phyloP scores from a whole-genome alignment of 2,113 vertebrate species.

The Neomonachus schauinslandi region DNA sequence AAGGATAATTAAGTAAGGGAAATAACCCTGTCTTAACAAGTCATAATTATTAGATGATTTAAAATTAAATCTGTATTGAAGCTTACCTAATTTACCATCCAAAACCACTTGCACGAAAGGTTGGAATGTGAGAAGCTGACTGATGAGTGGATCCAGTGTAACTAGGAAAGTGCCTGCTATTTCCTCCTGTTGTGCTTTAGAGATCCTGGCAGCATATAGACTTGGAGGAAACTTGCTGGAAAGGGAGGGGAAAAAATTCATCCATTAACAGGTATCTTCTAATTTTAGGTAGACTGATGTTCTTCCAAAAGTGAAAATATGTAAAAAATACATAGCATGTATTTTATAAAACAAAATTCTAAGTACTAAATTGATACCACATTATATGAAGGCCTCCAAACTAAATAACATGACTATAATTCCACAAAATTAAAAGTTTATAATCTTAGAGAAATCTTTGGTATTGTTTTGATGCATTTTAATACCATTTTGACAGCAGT shows the following conservation, averaged over 20 bases:
- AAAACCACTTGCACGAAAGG: constrained; percentile 91
- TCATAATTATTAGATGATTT: not conserved
- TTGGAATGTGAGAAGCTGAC: constrained; percentile 89
- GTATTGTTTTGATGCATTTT: not conserved
- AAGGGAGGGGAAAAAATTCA: not conserved
- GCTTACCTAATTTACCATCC: constrained; percentile 87
- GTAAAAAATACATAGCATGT: not conserved
- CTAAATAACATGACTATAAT: not conserved
- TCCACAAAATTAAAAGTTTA: not conserved
- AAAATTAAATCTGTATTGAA: constrained; percentile 38
- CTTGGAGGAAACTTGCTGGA: constrained; percentile 94
- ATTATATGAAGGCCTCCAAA: not conserved
- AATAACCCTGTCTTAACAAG: not conserved
- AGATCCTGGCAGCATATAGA: constrained; percentile 86
- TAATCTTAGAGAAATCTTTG: not conserved
- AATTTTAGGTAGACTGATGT: not conserved
- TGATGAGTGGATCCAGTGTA: constrained; percentile 91
- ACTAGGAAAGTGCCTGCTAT: constrained; percentile 89
- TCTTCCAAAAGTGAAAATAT: not conserved
- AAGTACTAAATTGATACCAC: not conserved
- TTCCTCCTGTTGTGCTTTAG: constrained; percentile 87
- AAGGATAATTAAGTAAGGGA: not conserved
- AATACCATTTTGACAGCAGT: not conserved
- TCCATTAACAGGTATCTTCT: not conserved
- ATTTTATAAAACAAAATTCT: constrained; percentile 21